Evolutionary conservation across 2,113 vertebrate species (phyloP).

Genomic region (Sinocyclocheilus rhinocerous): DNA sequence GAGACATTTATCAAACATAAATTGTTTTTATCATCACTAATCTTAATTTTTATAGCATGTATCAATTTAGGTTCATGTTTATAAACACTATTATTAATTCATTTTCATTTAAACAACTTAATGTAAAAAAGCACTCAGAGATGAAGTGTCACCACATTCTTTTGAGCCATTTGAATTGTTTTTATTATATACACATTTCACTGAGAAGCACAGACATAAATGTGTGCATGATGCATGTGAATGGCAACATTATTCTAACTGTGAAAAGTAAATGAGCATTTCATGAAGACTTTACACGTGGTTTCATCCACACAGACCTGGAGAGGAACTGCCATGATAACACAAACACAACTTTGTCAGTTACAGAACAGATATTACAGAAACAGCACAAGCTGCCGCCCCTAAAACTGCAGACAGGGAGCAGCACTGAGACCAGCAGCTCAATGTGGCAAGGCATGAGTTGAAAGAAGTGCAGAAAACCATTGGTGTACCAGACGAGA

Average conservation of each 20-base stretch:
- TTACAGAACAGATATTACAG: neutral
- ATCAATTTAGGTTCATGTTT: neutral
- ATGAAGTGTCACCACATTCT: neutral
- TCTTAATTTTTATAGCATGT: too few relatives aligned
- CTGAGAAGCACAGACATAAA: neutral
- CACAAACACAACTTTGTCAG: neutral
- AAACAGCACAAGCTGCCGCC: neutral
- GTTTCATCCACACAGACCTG: neutral
- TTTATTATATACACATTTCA: neutral
- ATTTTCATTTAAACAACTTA: neutral
- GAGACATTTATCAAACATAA: too few relatives aligned
- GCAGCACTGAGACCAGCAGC: constrained; percentile 27
- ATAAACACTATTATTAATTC: neutral
- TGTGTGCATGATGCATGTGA: neutral
- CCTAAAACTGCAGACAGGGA: neutral
- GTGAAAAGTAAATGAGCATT: constrained; percentile 57
- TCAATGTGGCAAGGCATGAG: constrained; percentile 19
- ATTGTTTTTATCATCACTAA: too few relatives aligned
- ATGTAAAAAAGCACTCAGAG: neutral
- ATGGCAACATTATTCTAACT: constrained; percentile 53
- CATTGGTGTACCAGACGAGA: neutral
- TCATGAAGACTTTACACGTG: constrained; percentile 8
- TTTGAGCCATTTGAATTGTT: neutral
- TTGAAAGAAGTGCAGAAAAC: neutral
- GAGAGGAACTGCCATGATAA: neutral